A percentile compares a stretch with the other conserved stretches of the same genome.
These are phyloP conservation scores for Drosophila punjabiensis DNA, from an alignment of 1,140 invertebrate species.

Conservation along the genomic window DNA sequence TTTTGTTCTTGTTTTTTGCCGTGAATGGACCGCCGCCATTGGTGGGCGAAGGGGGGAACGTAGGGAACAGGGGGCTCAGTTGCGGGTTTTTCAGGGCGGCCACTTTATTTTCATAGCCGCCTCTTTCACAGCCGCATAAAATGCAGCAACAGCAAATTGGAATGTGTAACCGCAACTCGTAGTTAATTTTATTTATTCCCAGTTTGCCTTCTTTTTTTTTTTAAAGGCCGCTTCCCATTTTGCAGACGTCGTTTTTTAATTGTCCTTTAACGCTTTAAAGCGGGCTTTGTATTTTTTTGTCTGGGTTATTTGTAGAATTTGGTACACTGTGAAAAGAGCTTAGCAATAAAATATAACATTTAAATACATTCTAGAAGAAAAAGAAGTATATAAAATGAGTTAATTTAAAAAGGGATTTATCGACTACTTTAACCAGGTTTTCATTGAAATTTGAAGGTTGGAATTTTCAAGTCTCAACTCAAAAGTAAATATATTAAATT, in stretches of 20 bases:
- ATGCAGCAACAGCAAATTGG: conserved; percentile 82
- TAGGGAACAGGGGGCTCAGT: conserved; percentile 1
- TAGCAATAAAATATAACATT: not conserved
- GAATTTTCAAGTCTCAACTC: not conserved
- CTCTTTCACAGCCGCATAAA: conserved; percentile 81
- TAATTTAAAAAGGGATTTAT: not conserved
- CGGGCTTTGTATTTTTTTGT: conserved; percentile 10
- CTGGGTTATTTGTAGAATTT: not conserved
- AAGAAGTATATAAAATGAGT: too few relatives aligned
- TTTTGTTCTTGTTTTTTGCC: conserved; percentile 36
- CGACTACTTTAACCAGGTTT: not conserved
- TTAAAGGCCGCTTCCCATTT: conserved; percentile 13
- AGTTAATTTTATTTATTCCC: conserved; percentile 81
- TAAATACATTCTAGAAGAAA: too few relatives aligned
- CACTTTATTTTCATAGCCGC: conserved; percentile 82
- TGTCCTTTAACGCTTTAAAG: conserved; percentile 58
- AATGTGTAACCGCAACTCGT: conserved; percentile 81
- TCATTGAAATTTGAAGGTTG: not conserved
- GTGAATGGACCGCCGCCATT: conserved; percentile 22
- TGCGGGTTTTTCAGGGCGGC: conserved; percentile 62
- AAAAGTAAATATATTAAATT: not conserved
- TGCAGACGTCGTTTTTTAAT: conserved; percentile 10
- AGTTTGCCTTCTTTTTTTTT: conserved; percentile 36
- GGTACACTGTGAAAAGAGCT: not conserved
- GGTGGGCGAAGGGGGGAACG: not conserved